Evolutionary conservation across 2,797 vertebrate species (phyloP), one percentile per base, ranked within the genome.

Genomic region (Ctenopoma kingsleyae): DNA sequence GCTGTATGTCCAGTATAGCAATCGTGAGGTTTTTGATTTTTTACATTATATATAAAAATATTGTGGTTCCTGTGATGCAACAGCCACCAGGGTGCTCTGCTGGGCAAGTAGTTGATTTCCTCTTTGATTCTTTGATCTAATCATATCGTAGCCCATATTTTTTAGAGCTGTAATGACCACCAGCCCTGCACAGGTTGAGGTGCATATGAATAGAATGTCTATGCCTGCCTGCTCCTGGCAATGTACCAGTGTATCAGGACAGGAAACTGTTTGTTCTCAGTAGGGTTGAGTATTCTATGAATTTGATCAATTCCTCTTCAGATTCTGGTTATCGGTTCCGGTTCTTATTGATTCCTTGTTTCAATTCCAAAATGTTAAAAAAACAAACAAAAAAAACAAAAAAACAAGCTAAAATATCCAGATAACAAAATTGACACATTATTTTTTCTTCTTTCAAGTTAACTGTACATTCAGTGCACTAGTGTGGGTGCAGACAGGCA

Each of bases 101-200:
- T 2, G 70, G 70, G 25, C 9, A 47, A 55, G 50, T 53, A 2
- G 48, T 38, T 6, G 2, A 70, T 80, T 78, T 81, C 75, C 64
- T n/a, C n/a, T n/a, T n/a, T n/a, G n/a, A n/a, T n/a, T 72, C 55
- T 78, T 46, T 68, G 72, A 74, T 81, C 22, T 56, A 57, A 64
- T 77, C 74, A 67, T 73, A 54, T 23, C 1, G 69, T 71, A 41
- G 70, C 40, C 63, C 22, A 48, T 62, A 65, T 80, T 79, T 77
- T n/a, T n/a, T n/a, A n/a, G 17, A 61, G 27, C 69, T 72, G n/a
- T 69, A 80, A 80, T 70, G 63, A 74, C 53, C 76, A 64, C 60
- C 80, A 80, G 59, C 17, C 59, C 20, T 55, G 20, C 58, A 36
- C 25, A 15, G 15, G 51, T 36, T 62, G 53, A 56, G 64, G 62